Evolutionary conservation across 1,140 invertebrate species (phyloP).

Genomic region (Drosophila bocqueti): DNA sequence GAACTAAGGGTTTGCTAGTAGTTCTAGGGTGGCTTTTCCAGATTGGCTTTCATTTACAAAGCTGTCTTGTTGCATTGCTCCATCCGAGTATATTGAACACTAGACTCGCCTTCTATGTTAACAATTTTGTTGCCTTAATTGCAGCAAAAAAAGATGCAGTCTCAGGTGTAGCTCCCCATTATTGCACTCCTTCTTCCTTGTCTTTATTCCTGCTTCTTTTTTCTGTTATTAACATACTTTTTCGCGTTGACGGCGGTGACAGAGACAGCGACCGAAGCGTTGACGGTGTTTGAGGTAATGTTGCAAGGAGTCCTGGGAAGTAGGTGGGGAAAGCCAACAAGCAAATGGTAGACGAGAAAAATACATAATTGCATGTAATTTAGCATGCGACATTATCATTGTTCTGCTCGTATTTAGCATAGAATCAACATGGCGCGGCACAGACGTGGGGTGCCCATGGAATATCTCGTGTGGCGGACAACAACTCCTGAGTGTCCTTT

Average conservation of each 20-base stretch:
- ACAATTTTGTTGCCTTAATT: slow-evolving; percentile 26
- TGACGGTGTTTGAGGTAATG: slow-evolving; percentile 54
- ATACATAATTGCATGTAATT: slow-evolving; percentile 83
- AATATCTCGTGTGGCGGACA: slow-evolving; percentile 25
- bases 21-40: background rate
- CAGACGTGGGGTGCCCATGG: slow-evolving; percentile 10
- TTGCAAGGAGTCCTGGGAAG: slow-evolving; percentile 17
- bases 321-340: slow-evolving; percentile 22
- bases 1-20: background rate
- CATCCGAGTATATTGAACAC: background rate
- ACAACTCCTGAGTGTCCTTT: slow-evolving; percentile 55
- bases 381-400: slow-evolving; percentile 83
- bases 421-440: slow-evolving; percentile 55
- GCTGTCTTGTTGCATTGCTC: background rate
- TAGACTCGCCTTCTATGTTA: too few relatives aligned
- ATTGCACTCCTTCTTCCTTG: slow-evolving; percentile 4
- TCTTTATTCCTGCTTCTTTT: background rate
- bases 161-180: slow-evolving; percentile 20
- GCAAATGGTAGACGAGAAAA: slow-evolving; percentile 50
- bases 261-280: slow-evolving; percentile 22
- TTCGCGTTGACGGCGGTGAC: slow-evolving; percentile 14
- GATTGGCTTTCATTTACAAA: background rate
- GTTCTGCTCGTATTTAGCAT: slow-evolving; percentile 74
- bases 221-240: slow-evolving; percentile 44
- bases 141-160: slow-evolving; percentile 20